Evolutionary conservation across 2,113 vertebrate species (phyloP), one percentile per base, ranked within the genome.

Genomic region (Coregonus clupeaformis): DNA sequence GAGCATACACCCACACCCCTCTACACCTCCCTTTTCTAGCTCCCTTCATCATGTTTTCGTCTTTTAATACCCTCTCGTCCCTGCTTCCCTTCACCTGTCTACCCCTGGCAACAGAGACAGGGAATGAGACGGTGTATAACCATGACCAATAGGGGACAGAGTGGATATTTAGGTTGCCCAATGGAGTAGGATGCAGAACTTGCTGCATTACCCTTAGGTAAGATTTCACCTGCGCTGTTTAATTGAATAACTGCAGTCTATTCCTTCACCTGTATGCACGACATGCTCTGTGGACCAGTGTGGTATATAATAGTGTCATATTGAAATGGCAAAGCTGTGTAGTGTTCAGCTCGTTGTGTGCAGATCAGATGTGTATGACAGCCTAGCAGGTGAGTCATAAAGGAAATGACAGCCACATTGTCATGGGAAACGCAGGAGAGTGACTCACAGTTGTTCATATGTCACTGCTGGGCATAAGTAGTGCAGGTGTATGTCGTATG

Each of bases 281-380:
- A 42, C 20, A n/a, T 42, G 4, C 13, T n/a, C 30, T 32, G 22
- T 6, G 32, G 18, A n/a, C 5, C 30, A 3, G 47, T 32, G 49
- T 59, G 49, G 25, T 30, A 22, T 52, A 22, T 27, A 9, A 30
- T 30, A 30, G 30, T 13, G 72, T 60, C 16, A 68, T 72, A 70
- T 49, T 16, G n/a, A 22, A 69, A 69, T 69, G 68, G 36, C 11
- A 22, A 73, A 5, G 47, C 47, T 57, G 63, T 45, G 22, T 73
- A 6, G 20, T 18, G 63, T 73, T 82, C 77, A 60, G 4, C 64
- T 25, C 66, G 36, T 18, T 74, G 73, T 72, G 18, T 32, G 14
- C 14, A 80, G 63, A 72, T 16, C 47, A 20, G 65, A 78, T 22
- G 57, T 80, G 78, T 63, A 7, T 24, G 42, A 14, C 3, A 22